phyloP scores from a whole-genome alignment of 2,888 invertebrate genomes.

The Antheraea yamamai region DNA sequence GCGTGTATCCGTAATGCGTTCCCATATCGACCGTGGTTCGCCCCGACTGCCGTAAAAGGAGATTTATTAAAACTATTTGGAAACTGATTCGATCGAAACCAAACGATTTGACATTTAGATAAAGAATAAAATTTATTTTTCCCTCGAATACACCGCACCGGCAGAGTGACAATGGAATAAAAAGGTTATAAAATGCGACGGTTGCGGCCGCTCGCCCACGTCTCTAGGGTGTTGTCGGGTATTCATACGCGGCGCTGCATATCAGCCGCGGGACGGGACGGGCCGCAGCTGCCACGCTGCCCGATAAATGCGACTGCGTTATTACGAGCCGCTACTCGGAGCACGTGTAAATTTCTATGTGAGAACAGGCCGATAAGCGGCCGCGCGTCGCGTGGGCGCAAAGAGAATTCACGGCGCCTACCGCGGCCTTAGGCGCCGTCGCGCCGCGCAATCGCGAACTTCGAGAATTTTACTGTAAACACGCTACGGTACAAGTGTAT shows the following conservation, averaged over 20 bases:
- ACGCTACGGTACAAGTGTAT: constrained; percentile 11
- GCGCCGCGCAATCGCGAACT: constrained; percentile 41
- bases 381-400: constrained; percentile 70
- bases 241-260: constrained; percentile 57
- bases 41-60: constrained; percentile 76
- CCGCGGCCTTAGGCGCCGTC: constrained; percentile 48
- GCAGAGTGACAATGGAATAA: constrained; percentile 80
- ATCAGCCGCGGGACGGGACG: constrained; percentile 45
- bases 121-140: constrained; percentile 81
- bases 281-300: constrained; percentile 59
- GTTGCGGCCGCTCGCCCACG: constrained; percentile 73
- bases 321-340: constrained; percentile 71
- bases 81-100: constrained; percentile 81
- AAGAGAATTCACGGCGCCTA: constrained; percentile 63
- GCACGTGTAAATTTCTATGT: constrained; percentile 80
- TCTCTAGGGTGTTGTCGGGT: constrained; percentile 69
- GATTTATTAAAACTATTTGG: constrained; percentile 83
- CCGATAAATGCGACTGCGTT: constrained; percentile 75
- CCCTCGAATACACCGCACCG: constrained; percentile 67
- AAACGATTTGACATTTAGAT: constrained; percentile 83
- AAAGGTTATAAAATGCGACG: constrained; percentile 79
- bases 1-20: constrained; percentile 72
- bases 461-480: constrained; percentile 39
- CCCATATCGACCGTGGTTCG: constrained; percentile 68
- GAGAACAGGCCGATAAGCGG: constrained; percentile 74